phyloP scores from a whole-genome alignment of 2,888 invertebrate genomes.

The Ophioninae sp. region DNA sequence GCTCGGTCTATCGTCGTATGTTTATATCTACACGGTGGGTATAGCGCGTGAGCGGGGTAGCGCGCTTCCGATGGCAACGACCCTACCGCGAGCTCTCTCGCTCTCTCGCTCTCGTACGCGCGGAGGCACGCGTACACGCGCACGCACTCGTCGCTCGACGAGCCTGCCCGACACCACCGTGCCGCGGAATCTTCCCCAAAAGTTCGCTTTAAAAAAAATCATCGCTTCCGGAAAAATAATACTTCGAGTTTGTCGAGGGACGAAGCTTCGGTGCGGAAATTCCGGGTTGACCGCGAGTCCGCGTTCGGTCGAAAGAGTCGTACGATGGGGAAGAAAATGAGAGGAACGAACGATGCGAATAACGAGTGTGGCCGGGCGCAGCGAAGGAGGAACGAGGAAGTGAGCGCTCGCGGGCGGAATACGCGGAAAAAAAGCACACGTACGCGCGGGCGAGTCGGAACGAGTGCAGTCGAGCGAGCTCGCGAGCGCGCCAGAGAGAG shows the following conservation, averaged over 20 bases:
- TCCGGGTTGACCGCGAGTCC: too few species aligned
- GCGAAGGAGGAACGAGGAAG: slow-evolving; percentile 1
- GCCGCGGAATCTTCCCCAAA: too few species aligned
- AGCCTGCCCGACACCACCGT: slow-evolving; percentile 18
- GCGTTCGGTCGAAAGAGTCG: too few species aligned
- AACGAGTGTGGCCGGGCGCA: background rate
- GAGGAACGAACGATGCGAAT: background rate
- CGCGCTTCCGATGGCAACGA: slow-evolving; percentile 76
- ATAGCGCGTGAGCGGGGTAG: slow-evolving; percentile 71
- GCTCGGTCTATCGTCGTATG: slow-evolving; percentile 35
- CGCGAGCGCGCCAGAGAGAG: background rate
- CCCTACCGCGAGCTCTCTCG: slow-evolving; percentile 72
- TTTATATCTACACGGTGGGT: slow-evolving; percentile 2
- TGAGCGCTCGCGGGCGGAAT: background rate
- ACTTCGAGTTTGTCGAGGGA: too few species aligned
- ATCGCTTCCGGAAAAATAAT: too few species aligned
- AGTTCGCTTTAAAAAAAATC: too few species aligned
- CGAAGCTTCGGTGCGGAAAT: too few species aligned
- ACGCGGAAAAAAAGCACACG: slow-evolving; percentile 19
- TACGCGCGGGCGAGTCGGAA: background rate
- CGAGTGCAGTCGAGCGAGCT: slow-evolving; percentile 20
- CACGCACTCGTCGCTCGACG: slow-evolving; percentile 9
- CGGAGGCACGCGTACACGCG: background rate
- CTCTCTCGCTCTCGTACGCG: slow-evolving; percentile 6
- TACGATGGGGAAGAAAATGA: background rate